phyloP scores from a whole-genome alignment of 2,113 vertebrate genomes.

The Megaptera novaeangliae region DNA sequence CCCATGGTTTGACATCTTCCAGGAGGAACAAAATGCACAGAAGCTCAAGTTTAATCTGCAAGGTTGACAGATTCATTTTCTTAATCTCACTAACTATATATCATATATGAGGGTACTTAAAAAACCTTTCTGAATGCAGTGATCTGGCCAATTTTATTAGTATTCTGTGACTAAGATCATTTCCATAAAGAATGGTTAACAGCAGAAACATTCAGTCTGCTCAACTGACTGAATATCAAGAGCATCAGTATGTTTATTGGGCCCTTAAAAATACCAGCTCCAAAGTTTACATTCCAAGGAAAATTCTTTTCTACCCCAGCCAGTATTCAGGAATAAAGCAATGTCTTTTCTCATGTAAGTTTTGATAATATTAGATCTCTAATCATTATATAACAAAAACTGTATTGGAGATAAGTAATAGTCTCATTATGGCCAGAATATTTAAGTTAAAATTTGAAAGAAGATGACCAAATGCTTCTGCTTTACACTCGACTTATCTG shows the following conservation, averaged over 20 bases:
- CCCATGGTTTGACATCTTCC: neutral
- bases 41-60: neutral
- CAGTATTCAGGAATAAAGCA: slow-evolving; percentile 21
- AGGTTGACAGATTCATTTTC: neutral
- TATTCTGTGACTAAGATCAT: neutral
- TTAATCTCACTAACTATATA: neutral
- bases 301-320: neutral
- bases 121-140: neutral
- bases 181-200: neutral
- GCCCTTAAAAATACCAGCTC: neutral
- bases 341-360: neutral
- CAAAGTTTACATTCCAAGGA: neutral
- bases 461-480: neutral
- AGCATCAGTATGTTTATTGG: neutral
- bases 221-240: neutral
- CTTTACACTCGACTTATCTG: neutral
- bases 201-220: neutral
- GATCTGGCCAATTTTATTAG: neutral
- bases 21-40: neutral
- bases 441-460: slow-evolving; percentile 3
- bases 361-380: neutral
- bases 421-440: neutral
- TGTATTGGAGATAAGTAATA: neutral
- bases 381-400: neutral
- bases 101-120: neutral